These are phyloP conservation scores for Arenaria interpres DNA, from an alignment of 2,113 vertebrate genomes.

Conservation along the genomic window DNA sequence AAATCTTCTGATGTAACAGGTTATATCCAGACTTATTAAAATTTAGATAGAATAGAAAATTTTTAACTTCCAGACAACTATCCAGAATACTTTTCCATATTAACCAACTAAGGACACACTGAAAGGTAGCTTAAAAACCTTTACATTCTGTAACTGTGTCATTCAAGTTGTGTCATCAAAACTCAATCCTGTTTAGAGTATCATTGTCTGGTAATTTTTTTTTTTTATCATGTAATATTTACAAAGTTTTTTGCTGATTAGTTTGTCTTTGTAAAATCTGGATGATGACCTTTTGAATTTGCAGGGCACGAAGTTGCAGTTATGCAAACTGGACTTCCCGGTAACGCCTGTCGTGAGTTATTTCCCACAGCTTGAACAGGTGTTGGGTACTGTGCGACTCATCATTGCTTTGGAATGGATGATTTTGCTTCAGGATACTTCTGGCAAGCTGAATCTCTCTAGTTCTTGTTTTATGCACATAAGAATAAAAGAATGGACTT, in stretches of 20 bases:
- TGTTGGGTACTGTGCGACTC: background rate
- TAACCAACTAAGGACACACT: background rate
- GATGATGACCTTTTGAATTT: background rate
- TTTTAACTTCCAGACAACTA: background rate
- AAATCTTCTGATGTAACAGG: background rate
- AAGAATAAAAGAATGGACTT: background rate
- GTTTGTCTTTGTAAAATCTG: background rate
- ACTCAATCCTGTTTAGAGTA: background rate
- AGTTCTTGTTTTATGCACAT: background rate
- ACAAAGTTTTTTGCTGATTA: background rate
- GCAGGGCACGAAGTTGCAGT: background rate
- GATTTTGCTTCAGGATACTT: constrained; percentile 16
- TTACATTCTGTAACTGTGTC: background rate
- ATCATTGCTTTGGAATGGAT: background rate
- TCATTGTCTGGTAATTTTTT: background rate
- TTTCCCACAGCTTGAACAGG: constrained; percentile 23
- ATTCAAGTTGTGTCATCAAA: background rate
- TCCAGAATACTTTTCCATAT: background rate
- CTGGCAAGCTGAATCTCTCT: background rate
- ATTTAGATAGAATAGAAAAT: background rate
- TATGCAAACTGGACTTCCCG: background rate
- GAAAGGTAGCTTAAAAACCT: background rate
- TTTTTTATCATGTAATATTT: background rate
- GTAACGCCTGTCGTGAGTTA: background rate
- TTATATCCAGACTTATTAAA: background rate